Base-by-base conservation (phyloP, 2,113 vertebrate genomes). In the Taxidea taxus region DNA sequence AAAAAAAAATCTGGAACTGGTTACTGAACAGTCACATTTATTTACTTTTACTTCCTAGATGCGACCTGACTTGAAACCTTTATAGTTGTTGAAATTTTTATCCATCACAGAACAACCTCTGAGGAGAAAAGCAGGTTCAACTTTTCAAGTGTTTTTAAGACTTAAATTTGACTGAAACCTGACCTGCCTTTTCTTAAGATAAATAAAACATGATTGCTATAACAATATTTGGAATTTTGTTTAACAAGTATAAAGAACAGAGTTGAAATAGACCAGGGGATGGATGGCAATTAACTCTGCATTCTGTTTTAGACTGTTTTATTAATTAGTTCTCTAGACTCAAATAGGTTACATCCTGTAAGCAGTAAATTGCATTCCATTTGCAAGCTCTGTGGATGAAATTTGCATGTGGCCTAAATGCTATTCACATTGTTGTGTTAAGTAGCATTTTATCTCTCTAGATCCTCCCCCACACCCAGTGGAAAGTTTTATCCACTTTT, bases 371-470 rank as follows among this genome's bases (percentile, higher is more conserved):
- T 90, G 87, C 94, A 90, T 96, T 90, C 72, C 21, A 44, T 95
- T 96, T 96, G 81, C 81, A 90, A 95, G 62, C 64, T 81, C 80
- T 64, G 80, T 64, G 66, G 92, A 97, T 58, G 27, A 87, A 90
- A 91, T 98, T 96, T 96, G 90, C 95, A 96, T 94, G 95, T 62
- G 58, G 84, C 81, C 96, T 80, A 85, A 97, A 95, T 81, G 90
- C 85, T 82, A 29, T 58, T 66, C 39, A 90, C 93, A 92, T 96
- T 97, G 97, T 98, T 97, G 95, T 96, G 93, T 95, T 93, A 97
- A 97, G 88, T 89, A 95, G 95, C 86, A 93, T 94, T 93, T 23
- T 2, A 2, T 95, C 37, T 97, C 77, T 94, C 94, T 70, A 60
- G 83, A 56, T 56, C 66, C 14, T 39, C 39, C 47, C 11, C 70